A percentile compares a stretch with the other conserved stretches of the same genome.
These are phyloP conservation scores for Phoenicopterus ruber DNA, from an alignment of 2,113 vertebrate genomes.

Conservation along the genomic window DNA sequence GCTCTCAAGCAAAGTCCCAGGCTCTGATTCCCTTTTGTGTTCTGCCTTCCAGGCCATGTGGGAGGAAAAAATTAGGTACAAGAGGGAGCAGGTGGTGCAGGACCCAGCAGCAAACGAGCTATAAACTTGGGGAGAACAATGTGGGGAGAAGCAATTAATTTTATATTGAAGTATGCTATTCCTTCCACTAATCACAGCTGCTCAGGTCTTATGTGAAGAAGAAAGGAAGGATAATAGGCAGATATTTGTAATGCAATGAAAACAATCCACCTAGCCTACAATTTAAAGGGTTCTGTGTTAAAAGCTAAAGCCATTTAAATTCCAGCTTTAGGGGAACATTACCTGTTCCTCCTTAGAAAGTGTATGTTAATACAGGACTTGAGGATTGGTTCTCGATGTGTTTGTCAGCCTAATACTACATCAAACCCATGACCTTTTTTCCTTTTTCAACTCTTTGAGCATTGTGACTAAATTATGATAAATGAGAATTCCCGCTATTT, in stretches of 20 bases:
- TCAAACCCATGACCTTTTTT: not conserved
- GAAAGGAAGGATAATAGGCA: conserved; percentile 39
- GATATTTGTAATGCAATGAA: conserved; percentile 30
- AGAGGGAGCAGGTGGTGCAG: conserved; percentile 60
- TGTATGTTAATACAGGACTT: conserved; percentile 20
- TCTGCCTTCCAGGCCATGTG: not conserved
- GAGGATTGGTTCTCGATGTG: not conserved
- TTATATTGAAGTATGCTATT: conserved; percentile 31
- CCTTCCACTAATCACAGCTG: conserved; percentile 59
- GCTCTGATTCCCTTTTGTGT: conserved; percentile 11
- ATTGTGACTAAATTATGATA: not conserved
- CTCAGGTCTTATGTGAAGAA: not conserved
- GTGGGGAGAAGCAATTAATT: conserved; percentile 60
- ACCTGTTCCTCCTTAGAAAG: conserved; percentile 24
- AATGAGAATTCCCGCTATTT: not conserved
- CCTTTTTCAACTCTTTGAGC: not conserved
- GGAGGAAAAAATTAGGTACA: conserved; percentile 18
- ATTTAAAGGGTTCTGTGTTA: conserved; percentile 36
- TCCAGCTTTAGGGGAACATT: conserved; percentile 45
- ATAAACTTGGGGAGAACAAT: not conserved
- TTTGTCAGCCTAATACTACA: not conserved
- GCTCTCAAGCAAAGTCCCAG: not conserved
- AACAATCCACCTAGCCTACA: conserved; percentile 38
- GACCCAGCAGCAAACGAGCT: conserved; percentile 44
- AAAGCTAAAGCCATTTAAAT: conserved; percentile 58